Conservation (phyloP, 1,140 invertebrate species). For the Tetraneura akinire region DNA sequence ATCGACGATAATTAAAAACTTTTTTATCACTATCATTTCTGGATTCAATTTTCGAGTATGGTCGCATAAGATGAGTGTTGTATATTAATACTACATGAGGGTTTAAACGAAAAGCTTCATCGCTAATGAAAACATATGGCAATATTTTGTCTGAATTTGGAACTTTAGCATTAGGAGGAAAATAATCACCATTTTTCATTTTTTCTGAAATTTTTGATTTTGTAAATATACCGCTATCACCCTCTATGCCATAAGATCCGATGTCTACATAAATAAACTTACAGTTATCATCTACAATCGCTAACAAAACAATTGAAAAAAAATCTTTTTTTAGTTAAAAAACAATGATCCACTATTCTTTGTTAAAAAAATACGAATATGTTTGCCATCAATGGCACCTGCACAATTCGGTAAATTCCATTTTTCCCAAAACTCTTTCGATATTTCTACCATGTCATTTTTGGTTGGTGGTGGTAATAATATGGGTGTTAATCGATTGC, state of each 20-base stretch:
- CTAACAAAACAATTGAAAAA: not conserved
- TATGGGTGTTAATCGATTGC: not conserved
- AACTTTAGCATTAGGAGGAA: not conserved
- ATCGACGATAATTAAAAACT: not conserved
- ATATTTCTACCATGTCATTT: conserved; percentile 21
- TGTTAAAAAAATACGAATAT: conserved; percentile 54
- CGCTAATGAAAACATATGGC: not conserved
- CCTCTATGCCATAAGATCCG: not conserved
- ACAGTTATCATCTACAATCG: not conserved
- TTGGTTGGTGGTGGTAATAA: not conserved
- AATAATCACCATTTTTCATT: not conserved
- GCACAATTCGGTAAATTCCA: conserved; percentile 60
- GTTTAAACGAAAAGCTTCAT: not conserved
- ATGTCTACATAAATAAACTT: not conserved
- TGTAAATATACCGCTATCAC: not conserved
- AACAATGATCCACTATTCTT: conserved; percentile 57
- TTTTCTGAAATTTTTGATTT: not conserved
- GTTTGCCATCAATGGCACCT: conserved; percentile 58
- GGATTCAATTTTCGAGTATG: not conserved
- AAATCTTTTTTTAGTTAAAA: conserved; percentile 60
- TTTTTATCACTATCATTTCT: not conserved
- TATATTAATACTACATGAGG: too few relatives aligned
- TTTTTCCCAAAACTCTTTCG: conserved; percentile 52
- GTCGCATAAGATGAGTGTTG: too few relatives aligned
- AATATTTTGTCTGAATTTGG: not conserved